Evolutionary conservation across 23 tunicate genomes (phyloP), one percentile per base, ranked within the genome.

Genomic region (Phallusia fumigata): DNA sequence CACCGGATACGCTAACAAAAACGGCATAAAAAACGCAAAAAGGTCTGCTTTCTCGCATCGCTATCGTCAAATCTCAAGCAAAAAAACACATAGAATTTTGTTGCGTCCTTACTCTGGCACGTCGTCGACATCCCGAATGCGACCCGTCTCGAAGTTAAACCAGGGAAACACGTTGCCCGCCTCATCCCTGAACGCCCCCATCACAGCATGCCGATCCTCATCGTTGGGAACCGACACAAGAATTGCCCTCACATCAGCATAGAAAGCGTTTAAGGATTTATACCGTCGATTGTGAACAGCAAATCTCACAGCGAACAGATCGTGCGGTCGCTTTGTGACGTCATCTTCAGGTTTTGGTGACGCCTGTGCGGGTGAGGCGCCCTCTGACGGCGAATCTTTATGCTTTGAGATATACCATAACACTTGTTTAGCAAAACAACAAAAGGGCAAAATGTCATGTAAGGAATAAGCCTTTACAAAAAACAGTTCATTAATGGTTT

Each of bases 81-180:
- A n/a, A n/a, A n/a, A n/a, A n/a, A n/a, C n/a, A n/a, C n/a, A n/a
- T n/a, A n/a, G n/a, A n/a, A n/a, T n/a, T n/a, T n/a, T n/a, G n/a
- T n/a, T n/a, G n/a, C n/a, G n/a, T n/a, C n/a, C 97, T 84, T 87
- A 92, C 97, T 92, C 91, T 13, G 97, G 84, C 51, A 82, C 73
- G 52, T 92, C 90, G 64, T 85, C 74, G 13, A 77, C 45, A 76
- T 92, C 97, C 30, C 83, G 80, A 34, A 92, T 85, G 65, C 82
- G 79, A 35, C 97, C 97, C 11, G 97, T 87, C 58, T 92, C 88
- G 34, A 92, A 83, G 73, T 92, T 89, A 35, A 92, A 92, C 97
- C 97, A 92, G 18, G 97, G 83, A 79, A 92, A 92, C 64, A 87
- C 88, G 18, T 53, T 35, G 0, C 83, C 78, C 50, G 90, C 86